Evolutionary conservation across 2,888 invertebrate species (phyloP), one percentile per base, ranked within the genome.

Genomic region (Chrysolina oricalcia): DNA sequence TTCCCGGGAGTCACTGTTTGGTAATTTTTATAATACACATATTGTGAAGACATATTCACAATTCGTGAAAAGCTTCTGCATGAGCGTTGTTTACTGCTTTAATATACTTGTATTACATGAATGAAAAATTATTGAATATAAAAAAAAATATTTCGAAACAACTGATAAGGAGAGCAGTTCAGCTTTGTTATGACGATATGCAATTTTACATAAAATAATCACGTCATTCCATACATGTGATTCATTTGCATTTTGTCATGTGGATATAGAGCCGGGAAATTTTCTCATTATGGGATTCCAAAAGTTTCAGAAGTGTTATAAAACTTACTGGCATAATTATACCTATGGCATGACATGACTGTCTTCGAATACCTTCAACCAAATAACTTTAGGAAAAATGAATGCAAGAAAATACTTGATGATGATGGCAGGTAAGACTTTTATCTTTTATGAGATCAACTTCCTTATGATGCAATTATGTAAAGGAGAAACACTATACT

Each of bases 1-100:
- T 59, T 59, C 13, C 59, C 59, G 4, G 59, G 59, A 27, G 59
- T 59, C 59, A 59, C 59, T n/a, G 59, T 59, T 8, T 59, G 13
- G 27, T 59, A 59, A 35, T 59, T 59, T 59, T 35, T 59, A 35
- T 59, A 59, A 1, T 27, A 59, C 5, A 11, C 11, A 35, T 59
- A 59, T 35, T 27, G 15, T 13, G n/a, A 13, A 59, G 23, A 35
- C 59, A 59, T 59, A 27, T 59, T 59, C 59, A 59, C 35, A 13
- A 35, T 59, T 59, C 15, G 35, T 15, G 6, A 21, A 13, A 53
- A 13, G 21, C 21, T 53, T 53, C 5, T 53, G 15, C 11, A 21
- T 13, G 53, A 23, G 35, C 6, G 59, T 35, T 59, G 59, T 59
- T 59, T 59, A 59, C 35, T 59, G 13, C 10, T 13, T 15, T 19